Evolutionary conservation across 1,140 invertebrate species (phyloP).

Genomic region (Brachystomella parvula): DNA sequence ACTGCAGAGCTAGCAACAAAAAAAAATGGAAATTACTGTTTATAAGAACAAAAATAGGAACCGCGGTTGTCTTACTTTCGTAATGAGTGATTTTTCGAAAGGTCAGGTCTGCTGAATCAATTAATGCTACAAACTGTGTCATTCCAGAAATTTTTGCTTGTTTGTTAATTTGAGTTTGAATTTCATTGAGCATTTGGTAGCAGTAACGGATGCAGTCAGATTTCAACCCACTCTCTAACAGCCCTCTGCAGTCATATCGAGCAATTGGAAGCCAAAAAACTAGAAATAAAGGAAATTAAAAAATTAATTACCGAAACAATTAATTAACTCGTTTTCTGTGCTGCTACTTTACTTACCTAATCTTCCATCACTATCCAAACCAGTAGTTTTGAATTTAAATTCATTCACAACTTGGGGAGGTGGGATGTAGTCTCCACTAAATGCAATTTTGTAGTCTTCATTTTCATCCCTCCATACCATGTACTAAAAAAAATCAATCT

Average conservation of each 20-base stretch:
- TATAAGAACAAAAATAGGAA: not conserved
- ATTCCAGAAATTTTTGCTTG: slow-evolving; percentile 1
- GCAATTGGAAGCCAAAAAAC: slow-evolving; percentile 11
- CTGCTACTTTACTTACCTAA: not conserved
- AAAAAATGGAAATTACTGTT: slow-evolving; percentile 3
- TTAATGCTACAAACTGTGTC: slow-evolving; percentile 11
- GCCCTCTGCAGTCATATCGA: not conserved
- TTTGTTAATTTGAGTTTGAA: not conserved
- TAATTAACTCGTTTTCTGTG: too few relatives aligned
- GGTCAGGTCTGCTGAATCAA: slow-evolving; percentile 14
- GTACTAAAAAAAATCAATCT: not conserved
- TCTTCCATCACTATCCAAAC: slow-evolving; percentile 5
- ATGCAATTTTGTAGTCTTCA: slow-evolving; percentile 6
- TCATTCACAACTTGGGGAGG: not conserved
- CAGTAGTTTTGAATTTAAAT: slow-evolving; percentile 10
- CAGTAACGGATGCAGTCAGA: slow-evolving; percentile 2
- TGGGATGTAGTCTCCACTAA: not conserved
- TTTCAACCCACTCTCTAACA: not conserved
- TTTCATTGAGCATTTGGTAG: not conserved
- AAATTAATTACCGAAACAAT: not conserved
- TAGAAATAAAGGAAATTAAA: not conserved
- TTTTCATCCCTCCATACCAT: not conserved
- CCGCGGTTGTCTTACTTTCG: not conserved
- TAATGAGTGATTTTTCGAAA: slow-evolving; percentile 19
- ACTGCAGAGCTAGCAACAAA: slow-evolving; percentile 10